Evolutionary conservation across 2,888 invertebrate species (phyloP).

Genomic region (Lucinisca nassula): DNA sequence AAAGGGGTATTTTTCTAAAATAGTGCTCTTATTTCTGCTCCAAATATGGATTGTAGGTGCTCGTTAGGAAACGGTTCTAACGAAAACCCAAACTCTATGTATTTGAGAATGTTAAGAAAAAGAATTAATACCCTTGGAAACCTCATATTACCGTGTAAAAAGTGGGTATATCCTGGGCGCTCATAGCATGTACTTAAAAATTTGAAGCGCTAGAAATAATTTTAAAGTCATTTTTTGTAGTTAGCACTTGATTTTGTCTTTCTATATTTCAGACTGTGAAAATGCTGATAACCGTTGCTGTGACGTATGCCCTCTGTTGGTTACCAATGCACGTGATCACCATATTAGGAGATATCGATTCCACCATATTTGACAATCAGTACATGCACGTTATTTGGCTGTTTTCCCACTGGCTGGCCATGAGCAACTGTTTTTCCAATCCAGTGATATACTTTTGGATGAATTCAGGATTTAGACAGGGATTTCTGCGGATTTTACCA

Average conservation of each 20-base stretch:
- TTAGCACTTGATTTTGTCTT: neutral
- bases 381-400: slow-evolving; percentile 78
- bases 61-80: too few species aligned
- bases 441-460: slow-evolving; percentile 99
- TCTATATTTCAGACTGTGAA: slow-evolving; percentile 89
- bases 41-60: too few species aligned
- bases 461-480: slow-evolving; percentile 92
- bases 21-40: too few species aligned
- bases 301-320: slow-evolving; percentile 98
- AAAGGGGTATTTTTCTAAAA: too few species aligned
- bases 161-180: too few species aligned
- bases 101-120: too few species aligned
- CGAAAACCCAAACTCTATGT: too few species aligned
- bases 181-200: too few species aligned
- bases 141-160: too few species aligned
- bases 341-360: slow-evolving; percentile 90
- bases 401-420: slow-evolving; percentile 93
- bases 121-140: too few species aligned
- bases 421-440: slow-evolving; percentile 99
- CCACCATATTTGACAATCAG: slow-evolving; percentile 65
- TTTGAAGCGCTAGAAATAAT: too few species aligned
- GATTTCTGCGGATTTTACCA: slow-evolving; percentile 37
- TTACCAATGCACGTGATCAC: slow-evolving; percentile 97
- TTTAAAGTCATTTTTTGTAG: too few species aligned
- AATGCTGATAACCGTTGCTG: slow-evolving; percentile 96